A percentile compares a stretch with the other conserved stretches of the same genome.
Conservation (phyloP, 1,140 invertebrate species). For the Drosophila cardini region DNA sequence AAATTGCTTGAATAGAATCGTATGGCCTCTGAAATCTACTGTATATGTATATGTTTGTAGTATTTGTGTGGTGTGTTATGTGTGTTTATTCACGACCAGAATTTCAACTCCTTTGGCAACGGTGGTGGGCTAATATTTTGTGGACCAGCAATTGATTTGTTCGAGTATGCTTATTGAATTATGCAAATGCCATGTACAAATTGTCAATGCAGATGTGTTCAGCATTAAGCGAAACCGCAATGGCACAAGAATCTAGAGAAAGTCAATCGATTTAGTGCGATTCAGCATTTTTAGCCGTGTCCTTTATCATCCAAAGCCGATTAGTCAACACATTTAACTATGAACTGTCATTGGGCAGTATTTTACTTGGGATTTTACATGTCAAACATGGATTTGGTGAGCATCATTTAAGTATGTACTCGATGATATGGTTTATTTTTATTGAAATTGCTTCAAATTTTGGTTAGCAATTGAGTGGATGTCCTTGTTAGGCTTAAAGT, state of each 20-base stretch:
- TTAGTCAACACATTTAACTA: conserved; percentile 50
- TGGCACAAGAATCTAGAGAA: conserved; percentile 59
- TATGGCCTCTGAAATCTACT: conserved; percentile 14
- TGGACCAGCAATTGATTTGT: conserved; percentile 65
- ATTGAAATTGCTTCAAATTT: conserved; percentile 41
- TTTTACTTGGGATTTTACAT: conserved; percentile 24
- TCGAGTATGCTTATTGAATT: conserved; percentile 73
- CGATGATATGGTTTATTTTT: conserved; percentile 31
- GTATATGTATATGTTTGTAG: no score
- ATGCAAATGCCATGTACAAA: conserved; percentile 70
- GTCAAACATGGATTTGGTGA: conserved; percentile 47
- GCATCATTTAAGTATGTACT: conserved; percentile 17
- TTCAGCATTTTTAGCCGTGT: conserved; percentile 49
- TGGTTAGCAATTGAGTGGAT: conserved; percentile 19
- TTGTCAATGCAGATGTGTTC: conserved; percentile 63
- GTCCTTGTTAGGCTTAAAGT: conserved; percentile 8
- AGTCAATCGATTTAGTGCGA: conserved; percentile 70
- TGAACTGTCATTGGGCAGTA: conserved; percentile 12
- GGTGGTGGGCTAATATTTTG: conserved; percentile 47
- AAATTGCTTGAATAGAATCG: conserved; percentile 78
- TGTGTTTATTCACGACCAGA: conserved; percentile 13
- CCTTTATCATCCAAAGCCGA: conserved; percentile 46
- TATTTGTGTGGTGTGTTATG: no score
- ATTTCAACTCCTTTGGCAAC: conserved; percentile 17
- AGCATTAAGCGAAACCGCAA: conserved; percentile 29